phyloP scores from a whole-genome alignment of 1,140 invertebrate species.

The Diploscapter pachys region DNA sequence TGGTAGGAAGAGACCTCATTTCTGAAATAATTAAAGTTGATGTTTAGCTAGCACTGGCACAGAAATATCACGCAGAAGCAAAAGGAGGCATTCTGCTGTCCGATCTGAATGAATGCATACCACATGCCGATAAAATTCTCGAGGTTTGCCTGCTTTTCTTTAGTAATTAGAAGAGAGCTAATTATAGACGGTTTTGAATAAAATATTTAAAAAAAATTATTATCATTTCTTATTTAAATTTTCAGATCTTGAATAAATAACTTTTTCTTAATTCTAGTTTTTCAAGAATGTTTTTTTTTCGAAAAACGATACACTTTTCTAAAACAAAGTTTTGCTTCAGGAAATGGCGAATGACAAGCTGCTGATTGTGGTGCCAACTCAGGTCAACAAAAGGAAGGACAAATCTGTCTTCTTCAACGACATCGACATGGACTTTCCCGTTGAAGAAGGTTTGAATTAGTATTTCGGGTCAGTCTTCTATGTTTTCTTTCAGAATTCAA shows the following conservation, averaged over 20 bases:
- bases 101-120: constrained; percentile 91
- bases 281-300: too few species aligned
- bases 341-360: constrained; percentile 54
- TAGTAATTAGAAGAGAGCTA: too few species aligned
- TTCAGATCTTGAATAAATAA: too few species aligned
- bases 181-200: too few species aligned
- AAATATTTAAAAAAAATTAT: too few species aligned
- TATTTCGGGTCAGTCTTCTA: not conserved
- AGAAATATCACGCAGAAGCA: constrained; percentile 86
- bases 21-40: not conserved
- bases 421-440: constrained; percentile 75
- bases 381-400: constrained; percentile 86
- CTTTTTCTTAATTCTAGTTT: too few species aligned
- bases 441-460: constrained; percentile 71
- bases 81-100: constrained; percentile 86
- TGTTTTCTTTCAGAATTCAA: constrained; percentile 42
- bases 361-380: constrained; percentile 51
- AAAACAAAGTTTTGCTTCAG: too few species aligned
- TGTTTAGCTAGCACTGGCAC: constrained; percentile 6
- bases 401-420: constrained; percentile 85
- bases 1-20: not conserved
- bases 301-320: too few species aligned
- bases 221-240: too few species aligned
- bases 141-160: constrained; percentile 64
- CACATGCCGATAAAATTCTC: constrained; percentile 84